phyloP scores from a whole-genome alignment of 2,113 vertebrate species.

The Shinisaurus crocodilurus region DNA sequence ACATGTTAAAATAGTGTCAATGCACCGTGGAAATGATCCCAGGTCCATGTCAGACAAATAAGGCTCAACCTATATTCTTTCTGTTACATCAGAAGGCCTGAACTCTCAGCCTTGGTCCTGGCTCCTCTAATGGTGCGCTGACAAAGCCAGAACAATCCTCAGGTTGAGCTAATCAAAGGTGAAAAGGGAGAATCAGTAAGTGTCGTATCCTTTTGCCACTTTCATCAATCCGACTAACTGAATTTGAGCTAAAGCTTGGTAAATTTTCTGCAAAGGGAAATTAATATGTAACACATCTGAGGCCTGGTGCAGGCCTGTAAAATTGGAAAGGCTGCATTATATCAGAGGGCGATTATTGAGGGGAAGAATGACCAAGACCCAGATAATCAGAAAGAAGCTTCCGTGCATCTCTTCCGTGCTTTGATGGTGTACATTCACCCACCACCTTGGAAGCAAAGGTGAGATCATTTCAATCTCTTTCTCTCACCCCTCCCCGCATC shows the following conservation, averaged over 20 bases:
- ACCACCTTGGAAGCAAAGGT: slow-evolving; percentile 62
- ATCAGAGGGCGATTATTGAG: slow-evolving; percentile 85
- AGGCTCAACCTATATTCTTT: slow-evolving; percentile 69
- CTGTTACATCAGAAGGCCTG: slow-evolving; percentile 73
- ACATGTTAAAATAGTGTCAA: slow-evolving; percentile 70
- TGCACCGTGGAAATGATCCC: slow-evolving; percentile 70
- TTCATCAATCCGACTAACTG: slow-evolving; percentile 99
- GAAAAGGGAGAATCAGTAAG: slow-evolving; percentile 98
- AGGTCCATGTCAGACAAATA: slow-evolving; percentile 72
- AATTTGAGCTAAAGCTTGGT: slow-evolving; percentile 91
- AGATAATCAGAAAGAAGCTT: slow-evolving; percentile 93
- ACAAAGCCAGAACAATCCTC: slow-evolving; percentile 87
- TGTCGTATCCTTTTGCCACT: slow-evolving; percentile 96
- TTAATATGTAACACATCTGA: slow-evolving; percentile 98
- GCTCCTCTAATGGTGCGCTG: slow-evolving; percentile 86
- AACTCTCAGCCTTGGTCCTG: slow-evolving; percentile 73
- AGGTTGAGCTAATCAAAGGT: slow-evolving; percentile 98
- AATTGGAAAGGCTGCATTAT: slow-evolving; percentile 87
- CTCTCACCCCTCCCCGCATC: slow-evolving; percentile 74
- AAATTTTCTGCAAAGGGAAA: slow-evolving; percentile 93
- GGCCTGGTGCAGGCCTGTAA: slow-evolving; percentile 79
- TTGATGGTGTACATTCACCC: slow-evolving; percentile 78
- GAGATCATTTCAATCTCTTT: slow-evolving; percentile 84
- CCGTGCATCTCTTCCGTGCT: slow-evolving; percentile 78
- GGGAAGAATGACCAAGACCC: slow-evolving; percentile 85